Conservation (phyloP, 2,113 vertebrate genomes). For the Enhydra lutris region DNA sequence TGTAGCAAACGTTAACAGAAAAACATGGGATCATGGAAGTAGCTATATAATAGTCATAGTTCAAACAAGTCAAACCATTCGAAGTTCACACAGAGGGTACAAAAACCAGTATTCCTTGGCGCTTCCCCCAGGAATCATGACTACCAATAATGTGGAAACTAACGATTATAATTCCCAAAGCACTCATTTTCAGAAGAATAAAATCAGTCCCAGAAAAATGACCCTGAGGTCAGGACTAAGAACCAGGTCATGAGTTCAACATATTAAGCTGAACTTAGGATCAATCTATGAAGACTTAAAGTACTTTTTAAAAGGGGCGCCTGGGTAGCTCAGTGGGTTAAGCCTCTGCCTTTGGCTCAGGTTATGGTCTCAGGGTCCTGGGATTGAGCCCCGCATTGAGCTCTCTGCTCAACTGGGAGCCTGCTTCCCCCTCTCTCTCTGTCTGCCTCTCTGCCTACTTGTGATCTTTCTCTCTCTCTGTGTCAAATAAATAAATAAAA, state of each 20-base stretch:
- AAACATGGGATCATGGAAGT: not conserved
- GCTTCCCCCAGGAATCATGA: not conserved
- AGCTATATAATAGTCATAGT: not conserved
- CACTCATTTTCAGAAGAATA: not conserved
- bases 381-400: too few species aligned
- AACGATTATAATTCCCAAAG: slow-evolving; percentile 4
- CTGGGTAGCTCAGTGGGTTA: too few species aligned
- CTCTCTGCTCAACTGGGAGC: too few species aligned
- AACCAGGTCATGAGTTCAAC: not conserved
- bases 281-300: not conserved
- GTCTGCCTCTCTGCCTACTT: too few species aligned
- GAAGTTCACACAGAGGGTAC: not conserved
- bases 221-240: not conserved
- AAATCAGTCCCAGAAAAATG: slow-evolving; percentile 26
- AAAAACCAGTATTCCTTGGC: slow-evolving; percentile 15
- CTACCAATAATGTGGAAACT: not conserved
- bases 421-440: too few species aligned
- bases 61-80: not conserved
- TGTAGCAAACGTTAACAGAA: not conserved
- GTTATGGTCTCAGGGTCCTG: too few species aligned
- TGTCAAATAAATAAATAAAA: too few species aligned
- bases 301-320: too few species aligned
- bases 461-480: too few species aligned
- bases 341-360: too few species aligned
- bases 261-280: not conserved